Base-by-base conservation (phyloP, 2,888 invertebrate genomes). In the Amphimallon solstitiale region DNA sequence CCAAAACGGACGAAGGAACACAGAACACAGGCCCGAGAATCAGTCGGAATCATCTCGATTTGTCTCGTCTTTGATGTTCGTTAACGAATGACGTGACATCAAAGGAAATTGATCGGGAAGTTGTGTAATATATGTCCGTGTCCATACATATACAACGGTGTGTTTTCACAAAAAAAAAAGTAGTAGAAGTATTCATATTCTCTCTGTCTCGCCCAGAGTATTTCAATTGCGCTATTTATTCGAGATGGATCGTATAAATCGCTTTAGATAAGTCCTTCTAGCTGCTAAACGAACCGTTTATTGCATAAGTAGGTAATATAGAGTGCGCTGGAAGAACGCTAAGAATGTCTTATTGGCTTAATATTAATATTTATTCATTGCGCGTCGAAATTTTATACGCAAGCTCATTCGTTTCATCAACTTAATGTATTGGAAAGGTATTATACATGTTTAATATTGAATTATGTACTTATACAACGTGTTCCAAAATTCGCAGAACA, bases 51-150 rank as follows among this genome's bases (percentile, higher is more conserved):
- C 62, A 49, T 62, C 62, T 49, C 56, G 37, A 56, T 34, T 49
- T 68, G 43, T 68, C 63, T 49, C 43, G 38, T 12, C 52, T 51
- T 63, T 54, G 63, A 63, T 45, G 63, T 63, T n/a, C 38, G 43
- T 38, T 40, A 49, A 63, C 52, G 49, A 63, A n/a, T n/a, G 49
- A 63, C 49, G 59, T 45, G 35, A 63, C 63, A 63, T 63, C 63
- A 63, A 63, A 63, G 63, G 43, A 63, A 63, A 17, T 63, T 63
- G 52, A 63, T 63, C 45, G 43, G 56, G 56, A 56, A 56, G 15
- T 40, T 56, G 56, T 7, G 29, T n/a, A n/a, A n/a, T n/a, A n/a
- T n/a, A n/a, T n/a, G n/a, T n/a, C n/a, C 9, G 23, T 34, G 51
- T 40, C 23, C 9, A 40, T 23, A 40, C 56, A 37, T n/a, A n/a